Conservation (phyloP, 1,140 invertebrate genomes). For the Hylyphantes graminicola region DNA sequence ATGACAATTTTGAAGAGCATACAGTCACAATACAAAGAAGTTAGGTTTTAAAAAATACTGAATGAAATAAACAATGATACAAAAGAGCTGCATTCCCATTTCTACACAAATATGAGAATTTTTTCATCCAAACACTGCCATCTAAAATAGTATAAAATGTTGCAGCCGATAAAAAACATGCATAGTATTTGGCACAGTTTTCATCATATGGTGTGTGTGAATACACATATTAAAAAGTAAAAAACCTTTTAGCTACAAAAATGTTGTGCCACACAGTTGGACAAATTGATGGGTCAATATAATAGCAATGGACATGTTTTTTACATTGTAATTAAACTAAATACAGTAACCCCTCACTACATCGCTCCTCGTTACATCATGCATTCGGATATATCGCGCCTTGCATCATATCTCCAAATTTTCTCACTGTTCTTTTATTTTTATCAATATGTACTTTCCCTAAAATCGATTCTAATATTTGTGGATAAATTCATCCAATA, state of each 20-base stretch:
- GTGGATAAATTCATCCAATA: neutral
- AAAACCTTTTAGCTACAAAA: slow-evolving; percentile 30
- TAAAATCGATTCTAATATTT: no score
- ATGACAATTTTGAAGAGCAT: neutral
- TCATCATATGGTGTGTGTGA: slow-evolving; percentile 11
- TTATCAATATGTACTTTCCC: no score
- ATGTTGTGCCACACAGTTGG: slow-evolving; percentile 26
- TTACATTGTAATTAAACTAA: neutral
- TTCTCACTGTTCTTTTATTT: neutral
- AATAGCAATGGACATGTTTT: neutral
- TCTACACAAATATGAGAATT: slow-evolving; percentile 3
- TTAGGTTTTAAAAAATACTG: slow-evolving; percentile 34
- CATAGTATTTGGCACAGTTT: slow-evolving; percentile 54
- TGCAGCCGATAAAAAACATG: slow-evolving; percentile 24
- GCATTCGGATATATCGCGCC: neutral
- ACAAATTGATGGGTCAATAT: slow-evolving; percentile 33
- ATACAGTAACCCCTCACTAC: neutral
- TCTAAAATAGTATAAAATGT: slow-evolving; percentile 32
- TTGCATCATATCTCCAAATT: neutral
- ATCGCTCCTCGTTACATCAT: neutral
- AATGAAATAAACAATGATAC: slow-evolving; percentile 7
- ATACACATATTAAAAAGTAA: slow-evolving; percentile 55
- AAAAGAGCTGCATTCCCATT: neutral
- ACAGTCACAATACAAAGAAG: slow-evolving; percentile 7
- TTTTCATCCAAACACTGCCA: slow-evolving; percentile 14